Base-by-base conservation (phyloP, 2,113 vertebrate species). In the Urocitellus parryii region DNA sequence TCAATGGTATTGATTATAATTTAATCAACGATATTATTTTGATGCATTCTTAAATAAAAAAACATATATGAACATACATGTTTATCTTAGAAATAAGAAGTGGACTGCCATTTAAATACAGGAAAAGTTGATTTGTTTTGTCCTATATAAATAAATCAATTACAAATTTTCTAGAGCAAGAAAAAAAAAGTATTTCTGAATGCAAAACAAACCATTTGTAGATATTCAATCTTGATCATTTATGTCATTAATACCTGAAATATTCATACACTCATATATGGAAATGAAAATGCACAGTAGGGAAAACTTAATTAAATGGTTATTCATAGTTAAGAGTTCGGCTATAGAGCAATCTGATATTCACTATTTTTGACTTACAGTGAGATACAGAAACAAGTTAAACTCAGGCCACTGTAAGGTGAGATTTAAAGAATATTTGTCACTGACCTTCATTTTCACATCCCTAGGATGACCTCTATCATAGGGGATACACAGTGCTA, bases 21-120 rank as follows among this genome's bases (percentile, higher is more conserved):
- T 90, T 81, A 92, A 92, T 94, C 77, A 82, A 37, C 90, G 32
- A 61, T 56, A 77, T 81, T 67, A 72, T 34, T 85, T 90, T 91
- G 34, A 61, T 70, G 4, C 79, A 42, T 68, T 45, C 94, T 93
- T 80, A 88, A 91, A 77, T 88, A 63, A 10, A 63, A 83, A 12
- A 85, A 65, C 3, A 6, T 83, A 12, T 97, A 76, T 4, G 11
- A 93, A 17, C 16, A 83, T 72, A 85, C 3, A 61, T 65, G 1
- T 56, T 81, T 77, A 56, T 53, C 63, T 92, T 37, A 84, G 12
- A 51, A 51, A 51, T 51, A 51, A 53, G 51, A 58, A 70, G 53
- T 80, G 27, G 1, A 18, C 85, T 86, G 18, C 88, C 74, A 82
- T 4, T 80, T 96, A 89, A 45, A 74, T 74, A 45, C 67, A 83